Percentiles rank a stretch among this genome's conserved stretches.
Evolutionary conservation across 2,113 vertebrate genomes (phyloP).

Genomic region (Hoplias malabaricus): DNA sequence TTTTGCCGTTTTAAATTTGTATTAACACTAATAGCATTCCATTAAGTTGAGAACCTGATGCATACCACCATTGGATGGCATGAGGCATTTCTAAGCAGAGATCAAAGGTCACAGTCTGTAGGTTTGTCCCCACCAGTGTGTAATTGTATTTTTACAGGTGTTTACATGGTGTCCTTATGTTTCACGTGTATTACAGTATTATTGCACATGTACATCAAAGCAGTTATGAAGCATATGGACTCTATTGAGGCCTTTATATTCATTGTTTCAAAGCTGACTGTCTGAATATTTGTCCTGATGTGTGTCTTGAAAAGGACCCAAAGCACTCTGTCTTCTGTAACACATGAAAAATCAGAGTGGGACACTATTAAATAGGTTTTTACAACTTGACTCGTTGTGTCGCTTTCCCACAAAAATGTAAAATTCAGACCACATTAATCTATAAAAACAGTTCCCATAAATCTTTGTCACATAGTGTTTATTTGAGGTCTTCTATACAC

Average conservation of each 20-base stretch:
- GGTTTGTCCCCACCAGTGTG: background rate
- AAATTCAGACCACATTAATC: constrained; percentile 54
- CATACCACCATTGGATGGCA: background rate
- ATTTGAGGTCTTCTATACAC: no score
- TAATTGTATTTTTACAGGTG: background rate
- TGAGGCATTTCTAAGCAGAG: background rate
- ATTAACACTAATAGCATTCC: background rate
- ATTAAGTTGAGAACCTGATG: background rate
- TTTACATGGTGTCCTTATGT: no score
- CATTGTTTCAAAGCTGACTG: background rate
- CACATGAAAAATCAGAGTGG: background rate
- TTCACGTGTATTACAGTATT: background rate
- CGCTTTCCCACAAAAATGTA: constrained; percentile 6
- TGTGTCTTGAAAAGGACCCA: constrained; percentile 8
- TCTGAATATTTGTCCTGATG: constrained; percentile 1
- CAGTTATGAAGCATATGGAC: background rate
- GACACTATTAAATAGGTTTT: background rate
- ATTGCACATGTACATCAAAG: background rate
- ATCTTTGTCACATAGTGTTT: constrained; percentile 45
- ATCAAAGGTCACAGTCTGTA: background rate
- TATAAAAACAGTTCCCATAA: constrained; percentile 43
- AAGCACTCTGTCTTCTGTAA: constrained; percentile 2
- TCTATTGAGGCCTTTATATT: background rate
- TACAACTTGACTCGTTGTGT: constrained; percentile 50
- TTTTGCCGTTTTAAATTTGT: no score